Evolutionary conservation across 2,113 vertebrate genomes (phyloP).

Genomic region (Cololabis saira): DNA sequence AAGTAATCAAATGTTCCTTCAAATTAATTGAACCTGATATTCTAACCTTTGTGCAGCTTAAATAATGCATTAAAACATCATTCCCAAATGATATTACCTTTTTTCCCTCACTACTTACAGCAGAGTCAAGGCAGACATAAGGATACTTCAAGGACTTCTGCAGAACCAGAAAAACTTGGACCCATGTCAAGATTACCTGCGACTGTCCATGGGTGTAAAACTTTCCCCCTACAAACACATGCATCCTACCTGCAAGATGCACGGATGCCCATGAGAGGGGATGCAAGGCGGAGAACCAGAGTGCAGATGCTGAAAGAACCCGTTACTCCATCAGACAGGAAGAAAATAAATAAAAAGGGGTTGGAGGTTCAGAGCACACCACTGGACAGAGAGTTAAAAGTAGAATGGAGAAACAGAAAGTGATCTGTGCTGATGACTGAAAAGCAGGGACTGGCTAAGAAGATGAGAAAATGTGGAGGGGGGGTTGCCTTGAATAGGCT

Average conservation of each 20-base stretch:
- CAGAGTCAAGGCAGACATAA: neutral
- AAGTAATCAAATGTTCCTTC: too few species aligned
- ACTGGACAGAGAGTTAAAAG: constrained; percentile 21
- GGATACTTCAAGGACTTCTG: constrained; percentile 48
- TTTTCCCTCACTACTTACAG: neutral
- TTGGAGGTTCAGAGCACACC: constrained; percentile 14
- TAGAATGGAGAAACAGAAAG: constrained; percentile 14
- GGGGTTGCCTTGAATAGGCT: neutral
- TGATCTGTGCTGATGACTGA: constrained; percentile 20
- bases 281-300: constrained; percentile 44
- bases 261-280: constrained; percentile 86
- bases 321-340: constrained; percentile 58
- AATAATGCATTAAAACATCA: too few species aligned
- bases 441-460: neutral
- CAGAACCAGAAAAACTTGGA: constrained; percentile 16
- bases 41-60: too few species aligned
- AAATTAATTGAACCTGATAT: too few species aligned
- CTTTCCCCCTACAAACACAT: neutral
- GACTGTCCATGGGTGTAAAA: constrained; percentile 1
- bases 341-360: neutral
- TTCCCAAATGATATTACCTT: too few species aligned
- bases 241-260: constrained; percentile 86
- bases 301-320: constrained; percentile 72
- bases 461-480: neutral
- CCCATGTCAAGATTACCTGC: constrained; percentile 4